Evolutionary conservation across 2,888 invertebrate species (phyloP).

Genomic region (Quadroppia sp.): DNA sequence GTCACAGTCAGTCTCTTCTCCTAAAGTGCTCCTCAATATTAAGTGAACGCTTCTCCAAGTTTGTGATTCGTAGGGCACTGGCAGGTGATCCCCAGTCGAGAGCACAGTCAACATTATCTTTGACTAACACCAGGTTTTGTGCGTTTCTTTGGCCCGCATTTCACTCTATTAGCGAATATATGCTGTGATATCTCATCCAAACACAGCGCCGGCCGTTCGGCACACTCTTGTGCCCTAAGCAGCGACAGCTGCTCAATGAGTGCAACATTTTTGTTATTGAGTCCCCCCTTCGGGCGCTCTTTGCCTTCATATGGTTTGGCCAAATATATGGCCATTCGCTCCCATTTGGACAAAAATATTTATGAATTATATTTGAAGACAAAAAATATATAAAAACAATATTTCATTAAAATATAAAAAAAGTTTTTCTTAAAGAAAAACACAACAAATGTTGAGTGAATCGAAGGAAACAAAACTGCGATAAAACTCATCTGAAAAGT

Average conservation of each 20-base stretch:
- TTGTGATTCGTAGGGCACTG: not conserved
- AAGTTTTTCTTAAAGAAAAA: no score
- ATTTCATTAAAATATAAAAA: no score
- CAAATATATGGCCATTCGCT: not conserved
- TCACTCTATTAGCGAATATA: conserved; percentile 2
- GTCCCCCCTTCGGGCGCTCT: no score
- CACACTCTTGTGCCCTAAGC: not conserved
- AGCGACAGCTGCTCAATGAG: conserved; percentile 33
- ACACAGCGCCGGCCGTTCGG: not conserved
- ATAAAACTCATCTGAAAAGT: no score
- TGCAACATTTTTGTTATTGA: conserved; percentile 13
- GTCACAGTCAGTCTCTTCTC: no score
- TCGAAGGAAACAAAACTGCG: no score
- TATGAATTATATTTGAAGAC: no score
- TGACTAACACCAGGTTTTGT: not conserved
- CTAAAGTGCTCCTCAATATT: no score
- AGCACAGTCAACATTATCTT: not conserved
- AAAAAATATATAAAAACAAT: no score
- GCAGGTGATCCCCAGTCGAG: conserved; percentile 14
- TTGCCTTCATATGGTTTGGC: not conserved
- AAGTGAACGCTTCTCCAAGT: no score
- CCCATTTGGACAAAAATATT: conserved; percentile 27
- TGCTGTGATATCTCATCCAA: conserved; percentile 2
- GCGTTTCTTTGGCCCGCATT: not conserved
- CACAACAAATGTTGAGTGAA: no score